Evolutionary conservation across 2,797 vertebrate genomes (phyloP), one percentile per base, ranked within the genome.

Genomic region (Borostomias antarcticus): DNA sequence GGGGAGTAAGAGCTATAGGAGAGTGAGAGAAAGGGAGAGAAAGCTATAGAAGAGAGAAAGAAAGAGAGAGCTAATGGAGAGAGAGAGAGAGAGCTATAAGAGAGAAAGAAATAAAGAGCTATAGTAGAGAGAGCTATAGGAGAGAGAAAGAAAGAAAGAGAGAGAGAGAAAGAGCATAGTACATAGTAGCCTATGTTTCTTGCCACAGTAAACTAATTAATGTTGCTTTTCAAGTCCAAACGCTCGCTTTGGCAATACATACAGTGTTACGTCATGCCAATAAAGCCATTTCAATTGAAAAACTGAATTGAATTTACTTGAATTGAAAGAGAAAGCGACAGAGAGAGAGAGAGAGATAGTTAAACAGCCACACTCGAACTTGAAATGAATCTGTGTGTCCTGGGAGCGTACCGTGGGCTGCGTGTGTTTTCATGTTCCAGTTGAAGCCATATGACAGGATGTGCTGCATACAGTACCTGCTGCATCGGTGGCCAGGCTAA

Each of bases 381-480:
- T n/a, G n/a, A n/a, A n/a, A n/a, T n/a, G n/a, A n/a, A n/a, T n/a
- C n/a, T n/a, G n/a, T n/a, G n/a, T n/a, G n/a, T n/a, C n/a, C n/a
- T n/a, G n/a, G n/a, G n/a, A n/a, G n/a, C n/a, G n/a, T n/a, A n/a
- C n/a, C n/a, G n/a, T n/a, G n/a, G n/a, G n/a, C n/a, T n/a, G n/a
- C n/a, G n/a, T n/a, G n/a, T 65, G 32, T 56, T 66, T 72, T 81
- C 72, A 58, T 78, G 82, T 81, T 79, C 82, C 72, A 71, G 7
- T 56, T 73, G 72, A 50, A 78, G 75, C 77, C 85, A 74, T 88
- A 86, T 86, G 74, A 84, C 76, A 73, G 82, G 85, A 88, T 84
- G 71, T 83, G 21, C 72, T 70, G 80, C 80, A 79, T 76, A 69
- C n/a, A n/a, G n/a, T n/a, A n/a, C 77, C 63, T 82, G 80, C 74